phyloP scores from a whole-genome alignment of 1,140 invertebrate genomes.

The Trypoxylus dichotomus region DNA sequence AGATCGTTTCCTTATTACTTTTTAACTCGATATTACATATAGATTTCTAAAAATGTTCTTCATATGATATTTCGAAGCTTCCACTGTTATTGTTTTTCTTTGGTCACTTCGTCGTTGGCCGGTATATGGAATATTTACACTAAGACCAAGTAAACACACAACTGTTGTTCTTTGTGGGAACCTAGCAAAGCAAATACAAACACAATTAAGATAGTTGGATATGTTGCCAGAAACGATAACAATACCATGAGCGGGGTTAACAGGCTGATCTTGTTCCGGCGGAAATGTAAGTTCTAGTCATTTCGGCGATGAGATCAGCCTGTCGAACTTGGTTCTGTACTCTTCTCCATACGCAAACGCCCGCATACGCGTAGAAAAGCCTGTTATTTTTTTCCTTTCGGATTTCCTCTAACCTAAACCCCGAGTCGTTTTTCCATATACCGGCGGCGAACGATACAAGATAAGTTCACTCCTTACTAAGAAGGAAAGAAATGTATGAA shows the following conservation, averaged over 20 bases:
- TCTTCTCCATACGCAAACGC: not conserved
- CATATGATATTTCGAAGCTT: no score
- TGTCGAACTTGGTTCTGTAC: constrained; percentile 58
- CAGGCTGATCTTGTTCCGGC: constrained; percentile 66
- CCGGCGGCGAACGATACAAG: no score
- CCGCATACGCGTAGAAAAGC: not conserved
- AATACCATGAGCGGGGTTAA: constrained; percentile 55
- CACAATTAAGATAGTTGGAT: constrained; percentile 27
- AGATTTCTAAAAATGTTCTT: not conserved
- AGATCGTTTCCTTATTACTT: no score
- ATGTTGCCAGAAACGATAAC: constrained; percentile 24
- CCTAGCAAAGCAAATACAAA: constrained; percentile 15
- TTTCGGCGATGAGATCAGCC: constrained; percentile 72
- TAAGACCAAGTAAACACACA: not conserved
- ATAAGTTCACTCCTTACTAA: no score
- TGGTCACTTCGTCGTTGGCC: not conserved
- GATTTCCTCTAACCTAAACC: no score
- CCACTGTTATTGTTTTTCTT: no score
- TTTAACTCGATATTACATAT: not conserved
- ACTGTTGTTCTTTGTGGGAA: not conserved
- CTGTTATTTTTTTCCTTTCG: constrained; percentile 14
- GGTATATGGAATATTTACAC: not conserved
- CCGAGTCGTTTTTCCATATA: no score
- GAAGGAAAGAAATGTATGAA: no score
- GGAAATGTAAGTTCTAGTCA: constrained; percentile 60